These are phyloP conservation scores for Eupeodes luniger DNA, from an alignment of 2,888 invertebrate species.

Conservation along the genomic window DNA sequence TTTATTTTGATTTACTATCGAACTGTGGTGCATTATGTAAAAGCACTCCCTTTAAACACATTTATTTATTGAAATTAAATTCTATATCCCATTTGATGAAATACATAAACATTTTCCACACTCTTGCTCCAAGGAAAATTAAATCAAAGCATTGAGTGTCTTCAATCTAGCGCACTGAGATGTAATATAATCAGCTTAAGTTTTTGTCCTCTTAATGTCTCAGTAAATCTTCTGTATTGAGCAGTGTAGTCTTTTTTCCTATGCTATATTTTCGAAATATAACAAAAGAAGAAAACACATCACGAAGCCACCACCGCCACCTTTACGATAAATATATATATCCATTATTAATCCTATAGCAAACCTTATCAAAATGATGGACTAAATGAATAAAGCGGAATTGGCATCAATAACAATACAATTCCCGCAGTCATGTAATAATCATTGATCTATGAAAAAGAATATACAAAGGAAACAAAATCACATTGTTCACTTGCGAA, in stretches of 20 bases:
- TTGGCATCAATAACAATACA: constrained; percentile 9
- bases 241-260: not conserved
- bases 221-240: not conserved
- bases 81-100: too few relatives aligned
- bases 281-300: not conserved
- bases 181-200: not conserved
- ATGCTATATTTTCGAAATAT: not conserved
- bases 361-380: constrained; percentile 8
- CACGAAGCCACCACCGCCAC: not conserved
- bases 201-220: not conserved
- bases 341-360: not conserved
- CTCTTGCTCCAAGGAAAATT: too few relatives aligned
- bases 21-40: too few relatives aligned
- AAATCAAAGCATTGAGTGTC: too few relatives aligned
- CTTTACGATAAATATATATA: not conserved
- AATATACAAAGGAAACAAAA: not conserved
- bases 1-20: too few relatives aligned
- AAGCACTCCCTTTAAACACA: too few relatives aligned
- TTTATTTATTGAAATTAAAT: too few relatives aligned
- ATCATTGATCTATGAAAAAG: constrained; percentile 17
- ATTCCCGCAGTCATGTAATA: not conserved
- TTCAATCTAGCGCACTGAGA: not conserved
- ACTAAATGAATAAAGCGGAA: constrained; percentile 20
- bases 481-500: constrained; percentile 21
- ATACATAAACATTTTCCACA: too few relatives aligned